Conservation (phyloP, 1,140 invertebrate genomes). For the Drosophila punjabiensis region DNA sequence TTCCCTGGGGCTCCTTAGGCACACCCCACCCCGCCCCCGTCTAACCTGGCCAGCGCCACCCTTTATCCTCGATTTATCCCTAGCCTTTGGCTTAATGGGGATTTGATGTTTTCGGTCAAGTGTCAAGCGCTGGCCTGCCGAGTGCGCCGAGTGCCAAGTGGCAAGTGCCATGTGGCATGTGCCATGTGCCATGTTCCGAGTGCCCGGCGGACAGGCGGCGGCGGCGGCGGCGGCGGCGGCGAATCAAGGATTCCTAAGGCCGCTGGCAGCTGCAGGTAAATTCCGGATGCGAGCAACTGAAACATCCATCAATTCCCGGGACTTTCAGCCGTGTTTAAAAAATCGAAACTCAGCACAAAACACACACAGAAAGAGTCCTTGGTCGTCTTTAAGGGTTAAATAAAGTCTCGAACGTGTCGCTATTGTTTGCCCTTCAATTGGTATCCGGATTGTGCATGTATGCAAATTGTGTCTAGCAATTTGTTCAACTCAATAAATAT, state of each 20-base stretch:
- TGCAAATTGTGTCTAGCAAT: conserved; percentile 64
- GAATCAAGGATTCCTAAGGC: conserved; percentile 10
- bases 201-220: conserved; percentile 16
- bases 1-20: neutral
- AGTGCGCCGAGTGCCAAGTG: conserved; percentile 9
- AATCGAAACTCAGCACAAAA: neutral
- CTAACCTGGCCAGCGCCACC: neutral
- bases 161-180: conserved; percentile 8
- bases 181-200: conserved; percentile 15
- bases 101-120: conserved; percentile 57
- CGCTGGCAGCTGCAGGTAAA: conserved; percentile 23
- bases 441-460: conserved; percentile 31
- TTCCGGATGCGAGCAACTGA: conserved; percentile 11
- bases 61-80: conserved; percentile 14
- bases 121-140: conserved; percentile 38
- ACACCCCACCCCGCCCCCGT: too few species aligned
- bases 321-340: conserved; percentile 4
- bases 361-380: neutral
- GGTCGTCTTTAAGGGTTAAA: conserved; percentile 48
- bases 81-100: conserved; percentile 50
- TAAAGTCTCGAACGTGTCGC: conserved; percentile 30
- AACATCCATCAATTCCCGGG: conserved; percentile 11
- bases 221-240: neutral
- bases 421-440: conserved; percentile 58
- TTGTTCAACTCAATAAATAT: conserved; percentile 68